A percentile compares a stretch with the other conserved stretches of the same genome.
phyloP scores from a whole-genome alignment of 2,113 vertebrate species.

The Tupaia chinensis region DNA sequence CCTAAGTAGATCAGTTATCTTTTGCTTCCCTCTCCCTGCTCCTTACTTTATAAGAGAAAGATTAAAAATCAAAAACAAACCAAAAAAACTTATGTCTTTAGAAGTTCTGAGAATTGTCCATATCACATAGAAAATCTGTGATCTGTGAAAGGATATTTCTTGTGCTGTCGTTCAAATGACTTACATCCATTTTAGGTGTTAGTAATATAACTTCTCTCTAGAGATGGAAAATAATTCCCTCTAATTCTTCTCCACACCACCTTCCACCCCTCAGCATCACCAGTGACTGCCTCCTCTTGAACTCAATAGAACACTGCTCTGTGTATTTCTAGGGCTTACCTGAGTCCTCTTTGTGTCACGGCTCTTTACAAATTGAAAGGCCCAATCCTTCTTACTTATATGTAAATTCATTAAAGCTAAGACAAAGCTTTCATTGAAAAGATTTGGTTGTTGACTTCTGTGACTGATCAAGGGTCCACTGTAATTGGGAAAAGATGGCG shows the following conservation, averaged over 20 bases:
- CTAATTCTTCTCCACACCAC: background rate
- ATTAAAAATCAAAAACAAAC: background rate
- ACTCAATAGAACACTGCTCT: background rate
- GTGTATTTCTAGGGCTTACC: background rate
- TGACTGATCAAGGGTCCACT: background rate
- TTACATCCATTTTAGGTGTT: background rate
- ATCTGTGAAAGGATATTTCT: background rate
- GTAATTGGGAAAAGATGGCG: background rate
- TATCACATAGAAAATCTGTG: background rate
- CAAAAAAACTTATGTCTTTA: background rate
- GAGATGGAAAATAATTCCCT: background rate
- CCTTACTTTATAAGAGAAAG: background rate
- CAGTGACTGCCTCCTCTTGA: background rate
- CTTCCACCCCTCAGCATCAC: background rate
- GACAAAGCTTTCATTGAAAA: background rate
- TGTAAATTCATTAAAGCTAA: background rate
- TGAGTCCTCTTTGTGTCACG: background rate
- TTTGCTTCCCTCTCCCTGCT: background rate
- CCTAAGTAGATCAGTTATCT: slow-evolving; percentile 44
- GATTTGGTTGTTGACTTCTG: background rate
- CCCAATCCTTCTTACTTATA: background rate
- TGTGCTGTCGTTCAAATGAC: background rate
- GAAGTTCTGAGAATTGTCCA: background rate
- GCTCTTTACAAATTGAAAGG: background rate
- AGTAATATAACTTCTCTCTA: background rate